Conservation (phyloP, 1,140 invertebrate species). For the Conus ventricosus region DNA sequence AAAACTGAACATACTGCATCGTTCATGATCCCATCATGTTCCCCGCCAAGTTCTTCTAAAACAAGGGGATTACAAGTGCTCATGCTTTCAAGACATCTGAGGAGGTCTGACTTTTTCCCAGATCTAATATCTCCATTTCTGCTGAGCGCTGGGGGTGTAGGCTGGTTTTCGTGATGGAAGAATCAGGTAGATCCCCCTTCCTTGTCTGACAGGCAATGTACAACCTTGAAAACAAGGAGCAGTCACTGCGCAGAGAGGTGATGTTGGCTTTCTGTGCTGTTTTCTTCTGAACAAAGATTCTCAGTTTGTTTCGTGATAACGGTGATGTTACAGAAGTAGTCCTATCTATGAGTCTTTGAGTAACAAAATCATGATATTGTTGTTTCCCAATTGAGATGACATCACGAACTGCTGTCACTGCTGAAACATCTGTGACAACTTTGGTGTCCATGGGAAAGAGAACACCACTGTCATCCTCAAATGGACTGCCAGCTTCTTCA, state of each 20-base stretch:
- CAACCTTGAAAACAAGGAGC: not conserved
- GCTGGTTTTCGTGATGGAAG: not conserved
- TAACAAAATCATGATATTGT: not conserved
- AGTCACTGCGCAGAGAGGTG: not conserved
- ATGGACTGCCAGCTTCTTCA: not conserved
- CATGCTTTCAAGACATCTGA: not conserved
- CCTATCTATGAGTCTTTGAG: not conserved
- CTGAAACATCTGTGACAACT: not conserved
- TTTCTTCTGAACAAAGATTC: not conserved
- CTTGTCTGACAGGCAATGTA: not conserved
- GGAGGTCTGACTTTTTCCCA: constrained; percentile 2
- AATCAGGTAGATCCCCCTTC: constrained; percentile 1
- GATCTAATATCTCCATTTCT: not conserved
- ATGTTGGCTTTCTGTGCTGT: not conserved
- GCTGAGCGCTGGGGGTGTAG: not conserved
- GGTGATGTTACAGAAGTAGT: not conserved
- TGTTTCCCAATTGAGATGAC: not conserved
- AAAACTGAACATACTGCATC: not conserved
- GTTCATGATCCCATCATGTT: not conserved
- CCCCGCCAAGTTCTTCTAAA: no score
- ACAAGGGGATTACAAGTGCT: not conserved
- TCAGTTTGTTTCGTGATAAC: not conserved
- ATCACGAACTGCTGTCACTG: not conserved
- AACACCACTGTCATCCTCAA: not conserved
- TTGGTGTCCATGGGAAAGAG: not conserved